Evolutionary conservation across 1,140 invertebrate species (phyloP).

Genomic region (Drosophila subpulchrella): DNA sequence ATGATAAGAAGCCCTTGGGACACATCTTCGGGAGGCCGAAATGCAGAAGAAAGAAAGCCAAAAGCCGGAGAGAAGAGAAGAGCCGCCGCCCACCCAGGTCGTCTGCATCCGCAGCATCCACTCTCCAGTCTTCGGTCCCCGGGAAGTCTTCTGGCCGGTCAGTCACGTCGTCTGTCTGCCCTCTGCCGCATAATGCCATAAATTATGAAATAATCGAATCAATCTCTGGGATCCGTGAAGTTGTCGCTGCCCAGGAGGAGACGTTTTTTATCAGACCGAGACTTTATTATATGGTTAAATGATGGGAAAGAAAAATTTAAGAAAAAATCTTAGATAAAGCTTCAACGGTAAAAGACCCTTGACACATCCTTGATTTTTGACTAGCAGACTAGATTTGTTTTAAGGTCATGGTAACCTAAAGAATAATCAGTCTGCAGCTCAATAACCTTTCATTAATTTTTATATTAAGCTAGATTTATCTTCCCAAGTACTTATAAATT

Average conservation of each 20-base stretch:
- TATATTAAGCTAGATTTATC: too few species aligned
- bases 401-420: too few species aligned
- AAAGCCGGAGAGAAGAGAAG: too few species aligned
- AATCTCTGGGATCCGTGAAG: constrained; percentile 16
- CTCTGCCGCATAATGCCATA: constrained; percentile 21
- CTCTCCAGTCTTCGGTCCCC: neutral
- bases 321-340: too few species aligned
- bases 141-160: neutral
- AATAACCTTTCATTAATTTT: too few species aligned
- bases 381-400: too few species aligned
- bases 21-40: constrained; percentile 29
- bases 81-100: constrained; percentile 49
- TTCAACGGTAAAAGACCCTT: too few species aligned
- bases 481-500: too few species aligned
- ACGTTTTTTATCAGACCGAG: neutral
- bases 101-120: neutral
- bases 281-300: neutral
- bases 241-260: neutral
- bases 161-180: constrained; percentile 8
- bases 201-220: constrained; percentile 32
- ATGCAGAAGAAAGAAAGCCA: constrained; percentile 20
- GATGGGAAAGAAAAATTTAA: neutral
- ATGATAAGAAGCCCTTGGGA: constrained; percentile 57
- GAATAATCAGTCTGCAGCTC: too few species aligned
- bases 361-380: too few species aligned